phyloP scores from a whole-genome alignment of 1,140 invertebrate species.

The Caenorhabditis briggsae region DNA sequence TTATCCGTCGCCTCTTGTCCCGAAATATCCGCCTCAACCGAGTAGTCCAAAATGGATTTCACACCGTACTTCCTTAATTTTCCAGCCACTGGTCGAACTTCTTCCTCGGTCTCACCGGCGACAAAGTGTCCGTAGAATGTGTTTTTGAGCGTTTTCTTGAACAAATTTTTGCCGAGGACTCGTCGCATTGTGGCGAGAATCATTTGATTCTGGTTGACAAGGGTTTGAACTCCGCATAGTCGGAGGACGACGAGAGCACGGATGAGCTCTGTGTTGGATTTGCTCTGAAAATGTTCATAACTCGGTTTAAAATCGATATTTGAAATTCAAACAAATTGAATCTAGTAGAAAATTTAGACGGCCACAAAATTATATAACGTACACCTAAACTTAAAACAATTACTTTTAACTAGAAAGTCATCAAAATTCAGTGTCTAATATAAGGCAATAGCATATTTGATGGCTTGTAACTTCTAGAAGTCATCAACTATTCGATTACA shows the following conservation, averaged over 20 bases:
- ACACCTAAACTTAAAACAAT: too few relatives aligned
- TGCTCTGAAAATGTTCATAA: conserved; percentile 82
- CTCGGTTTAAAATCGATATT: too few relatives aligned
- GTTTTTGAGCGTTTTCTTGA: conserved; percentile 89
- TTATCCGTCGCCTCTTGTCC: conserved; percentile 78
- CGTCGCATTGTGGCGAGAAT: conserved; percentile 88
- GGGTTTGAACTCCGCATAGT: conserved; percentile 88
- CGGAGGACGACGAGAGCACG: conserved; percentile 93
- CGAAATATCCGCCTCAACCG: conserved; percentile 92
- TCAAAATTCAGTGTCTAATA: too few relatives aligned
- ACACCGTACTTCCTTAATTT: conserved; percentile 92
- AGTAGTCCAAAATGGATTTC: conserved; percentile 98
- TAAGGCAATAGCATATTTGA: too few relatives aligned
- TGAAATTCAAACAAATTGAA: too few relatives aligned
- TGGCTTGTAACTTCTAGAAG: too few relatives aligned
- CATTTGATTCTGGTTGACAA: conserved; percentile 94
- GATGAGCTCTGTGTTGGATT: conserved; percentile 92
- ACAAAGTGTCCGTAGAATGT: conserved; percentile 99
- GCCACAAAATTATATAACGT: too few relatives aligned
- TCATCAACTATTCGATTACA: too few relatives aligned
- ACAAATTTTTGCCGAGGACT: conserved; percentile 88
- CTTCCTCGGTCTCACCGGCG: conserved; percentile 90
- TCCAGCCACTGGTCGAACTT: conserved; percentile 84
- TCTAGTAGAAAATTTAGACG: too few relatives aligned
- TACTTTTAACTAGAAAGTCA: too few relatives aligned